Base-by-base conservation (phyloP, 2,888 invertebrate genomes). In the Pantelozetes paolii region DNA sequence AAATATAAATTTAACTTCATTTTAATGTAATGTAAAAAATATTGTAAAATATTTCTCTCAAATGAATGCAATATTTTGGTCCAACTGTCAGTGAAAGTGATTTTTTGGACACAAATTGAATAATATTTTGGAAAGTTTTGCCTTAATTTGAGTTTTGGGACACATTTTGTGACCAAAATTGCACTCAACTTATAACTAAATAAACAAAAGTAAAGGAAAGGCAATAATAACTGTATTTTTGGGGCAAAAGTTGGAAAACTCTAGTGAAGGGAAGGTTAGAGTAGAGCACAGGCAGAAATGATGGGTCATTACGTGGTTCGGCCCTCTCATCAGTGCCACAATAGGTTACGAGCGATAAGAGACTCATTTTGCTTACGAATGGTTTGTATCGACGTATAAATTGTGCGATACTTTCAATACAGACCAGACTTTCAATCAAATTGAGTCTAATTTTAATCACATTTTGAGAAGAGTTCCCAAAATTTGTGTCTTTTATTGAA, bases 111-210 rank as follows among this genome's bases (percentile, higher is more conserved):
- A 64, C 64, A 36, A 64, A 36, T 64, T 36, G 36, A 64, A 64
- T 64, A 18, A 64, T 3, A 30, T 26, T 30, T 32, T 64, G 32
- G 6, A 64, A 64, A 64, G 9, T 36, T 36, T 30, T n/a, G 20
- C 9, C 36, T 64, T 64, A 36, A 64, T 64, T 64, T 64, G 30
- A 64, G 64, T 64, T 64, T 36, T 36, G 64, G 64, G 64, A 64
- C 64, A 64, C 36, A 36, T 64, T 64, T 64, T 2, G 64, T 2
- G 9, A 59, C 13, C 15, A 36, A n/a, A n/a, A n/a, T n/a, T n/a
- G n/a, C n/a, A n/a, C n/a, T n/a, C 36, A 36, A 36, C 9, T 36
- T 36, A 9, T 36, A 9, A 36, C 36, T 9, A 36, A 59, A 59
- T 40, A 64, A 64, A 64, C 64, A 64, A 64, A 11, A 9, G 15